phyloP scores from a whole-genome alignment of 1,140 invertebrate genomes.

The Drosophila auraria region DNA sequence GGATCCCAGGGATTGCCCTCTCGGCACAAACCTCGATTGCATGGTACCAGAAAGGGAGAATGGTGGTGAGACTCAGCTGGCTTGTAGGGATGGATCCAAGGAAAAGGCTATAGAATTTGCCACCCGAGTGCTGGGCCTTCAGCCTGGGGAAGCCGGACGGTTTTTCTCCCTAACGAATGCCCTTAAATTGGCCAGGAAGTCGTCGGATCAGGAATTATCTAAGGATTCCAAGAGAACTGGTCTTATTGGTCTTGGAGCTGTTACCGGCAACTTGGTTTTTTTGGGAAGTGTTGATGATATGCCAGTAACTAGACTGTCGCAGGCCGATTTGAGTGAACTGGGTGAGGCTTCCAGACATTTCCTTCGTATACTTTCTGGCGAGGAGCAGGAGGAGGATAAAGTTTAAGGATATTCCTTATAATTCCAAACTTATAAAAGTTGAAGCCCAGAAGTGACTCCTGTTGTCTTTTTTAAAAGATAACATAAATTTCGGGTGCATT shows the following conservation, averaged over 20 bases:
- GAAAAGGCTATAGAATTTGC: constrained; percentile 21
- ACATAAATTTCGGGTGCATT: too few species aligned
- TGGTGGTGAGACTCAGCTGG: background rate
- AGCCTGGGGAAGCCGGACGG: background rate
- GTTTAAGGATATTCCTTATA: background rate
- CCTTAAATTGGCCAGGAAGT: constrained; percentile 15
- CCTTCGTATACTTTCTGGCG: constrained; percentile 19
- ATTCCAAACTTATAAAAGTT: background rate
- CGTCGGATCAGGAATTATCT: background rate
- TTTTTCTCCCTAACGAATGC: constrained; percentile 28
- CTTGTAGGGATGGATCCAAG: background rate
- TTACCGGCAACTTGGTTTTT: constrained; percentile 4
- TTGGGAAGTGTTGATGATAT: background rate
- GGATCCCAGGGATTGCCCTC: constrained; percentile 17
- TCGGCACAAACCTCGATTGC: constrained; percentile 44
- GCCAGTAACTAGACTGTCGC: background rate
- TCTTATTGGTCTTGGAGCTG: constrained; percentile 13
- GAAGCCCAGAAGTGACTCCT: background rate
- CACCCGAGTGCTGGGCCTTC: constrained; percentile 42
- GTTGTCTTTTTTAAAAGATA: background rate
- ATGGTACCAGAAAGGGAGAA: background rate
- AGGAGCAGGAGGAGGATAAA: background rate
- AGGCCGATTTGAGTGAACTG: background rate
- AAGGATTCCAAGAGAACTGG: too few species aligned
- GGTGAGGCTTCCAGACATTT: constrained; percentile 17